Evolutionary conservation across 2,888 invertebrate species (phyloP).

Genomic region (Mythimna lalbum): DNA sequence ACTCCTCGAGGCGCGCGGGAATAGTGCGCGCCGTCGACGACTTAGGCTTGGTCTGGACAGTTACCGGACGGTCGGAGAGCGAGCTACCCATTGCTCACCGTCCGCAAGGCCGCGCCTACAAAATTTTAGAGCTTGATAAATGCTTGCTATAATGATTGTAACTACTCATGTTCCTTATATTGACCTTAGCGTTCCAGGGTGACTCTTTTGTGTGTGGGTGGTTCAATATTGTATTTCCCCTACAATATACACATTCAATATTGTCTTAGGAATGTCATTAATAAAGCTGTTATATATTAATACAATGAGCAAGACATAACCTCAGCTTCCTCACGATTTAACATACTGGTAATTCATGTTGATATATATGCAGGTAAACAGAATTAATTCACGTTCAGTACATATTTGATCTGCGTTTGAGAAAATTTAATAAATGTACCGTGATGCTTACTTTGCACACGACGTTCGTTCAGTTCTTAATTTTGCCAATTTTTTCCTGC

Average conservation of each 20-base stretch:
- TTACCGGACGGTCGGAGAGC: too few species aligned
- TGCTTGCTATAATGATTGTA: too few species aligned
- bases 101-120: too few species aligned
- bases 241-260: not conserved
- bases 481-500: conserved; percentile 5
- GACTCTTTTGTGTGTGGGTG: too few species aligned
- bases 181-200: too few species aligned
- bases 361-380: conserved; percentile 9
- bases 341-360: conserved; percentile 8
- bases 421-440: conserved; percentile 10
- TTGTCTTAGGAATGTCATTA: not conserved
- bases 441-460: not conserved
- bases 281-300: not conserved
- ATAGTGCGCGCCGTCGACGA: too few species aligned
- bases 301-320: conserved; percentile 9
- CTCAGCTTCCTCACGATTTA: not conserved
- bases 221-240: not conserved
- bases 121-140: too few species aligned
- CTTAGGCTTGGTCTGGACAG: too few species aligned
- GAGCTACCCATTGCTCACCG: too few species aligned
- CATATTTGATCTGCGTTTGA: conserved; percentile 30
- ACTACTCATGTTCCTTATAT: too few species aligned
- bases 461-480: conserved; percentile 12
- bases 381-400: conserved; percentile 24
- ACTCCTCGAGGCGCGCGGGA: too few species aligned